Percentiles rank a stretch among this genome's conserved stretches.
Evolutionary conservation across 92 coral and sea anemone species (phyloP).

Genomic region (Umimayanthus chanpuru): DNA sequence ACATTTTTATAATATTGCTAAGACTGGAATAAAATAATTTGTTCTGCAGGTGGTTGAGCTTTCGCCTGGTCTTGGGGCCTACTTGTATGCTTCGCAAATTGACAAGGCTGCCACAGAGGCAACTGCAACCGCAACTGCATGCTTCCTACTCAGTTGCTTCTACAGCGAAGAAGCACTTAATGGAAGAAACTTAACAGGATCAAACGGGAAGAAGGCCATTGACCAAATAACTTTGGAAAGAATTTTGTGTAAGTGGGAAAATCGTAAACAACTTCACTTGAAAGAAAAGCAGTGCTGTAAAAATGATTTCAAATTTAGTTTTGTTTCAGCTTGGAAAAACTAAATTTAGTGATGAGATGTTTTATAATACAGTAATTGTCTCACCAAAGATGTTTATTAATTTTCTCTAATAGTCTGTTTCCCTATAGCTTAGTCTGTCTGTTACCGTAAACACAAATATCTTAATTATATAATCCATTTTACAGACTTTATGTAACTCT

Average conservation of each 20-base stretch:
- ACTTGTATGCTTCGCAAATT: neutral
- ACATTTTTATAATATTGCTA: neutral
- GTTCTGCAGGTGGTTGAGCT: neutral
- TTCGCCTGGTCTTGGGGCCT: neutral
- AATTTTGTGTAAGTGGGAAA: neutral
- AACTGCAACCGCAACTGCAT: conserved; percentile 6
- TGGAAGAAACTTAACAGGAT: neutral
- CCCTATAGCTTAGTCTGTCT: too few species aligned
- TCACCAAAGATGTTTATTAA: too few species aligned
- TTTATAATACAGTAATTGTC: too few species aligned
- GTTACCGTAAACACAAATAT: too few species aligned
- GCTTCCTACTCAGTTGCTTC: neutral
- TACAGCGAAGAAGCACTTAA: neutral
- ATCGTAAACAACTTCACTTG: neutral
- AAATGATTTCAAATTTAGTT: too few species aligned
- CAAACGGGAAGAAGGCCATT: neutral
- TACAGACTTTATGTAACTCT: too few species aligned
- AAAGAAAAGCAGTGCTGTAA: too few species aligned
- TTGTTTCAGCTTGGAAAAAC: too few species aligned
- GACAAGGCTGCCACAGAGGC: conserved; percentile 1
- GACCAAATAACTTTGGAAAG: conserved; percentile 5
- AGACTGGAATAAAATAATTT: neutral
- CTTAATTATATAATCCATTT: too few species aligned
- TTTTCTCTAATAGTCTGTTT: too few species aligned
- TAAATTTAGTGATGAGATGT: too few species aligned